phyloP scores from a whole-genome alignment of 2,888 invertebrate species.

The Mythimna loreyi region DNA sequence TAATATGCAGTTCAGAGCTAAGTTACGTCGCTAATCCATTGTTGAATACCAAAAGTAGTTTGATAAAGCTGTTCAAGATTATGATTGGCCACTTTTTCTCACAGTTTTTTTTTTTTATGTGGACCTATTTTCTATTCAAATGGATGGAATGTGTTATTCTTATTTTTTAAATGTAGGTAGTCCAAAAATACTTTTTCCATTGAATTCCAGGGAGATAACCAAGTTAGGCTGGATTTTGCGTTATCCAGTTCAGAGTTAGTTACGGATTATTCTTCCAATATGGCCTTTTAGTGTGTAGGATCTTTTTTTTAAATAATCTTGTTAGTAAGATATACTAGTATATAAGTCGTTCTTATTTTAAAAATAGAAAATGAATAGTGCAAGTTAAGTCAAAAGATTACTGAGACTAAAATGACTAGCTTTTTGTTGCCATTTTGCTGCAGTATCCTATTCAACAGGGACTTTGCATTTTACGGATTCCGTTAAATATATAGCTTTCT shows the following conservation, averaged over 20 bases:
- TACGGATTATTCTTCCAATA: no score
- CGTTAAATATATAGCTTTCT: no score
- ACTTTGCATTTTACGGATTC: no score
- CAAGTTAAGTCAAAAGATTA: no score
- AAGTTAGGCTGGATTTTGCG: background rate
- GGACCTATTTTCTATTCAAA: background rate
- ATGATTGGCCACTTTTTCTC: background rate
- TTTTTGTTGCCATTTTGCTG: background rate
- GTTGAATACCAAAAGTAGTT: constrained; percentile 31
- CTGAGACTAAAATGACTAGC: background rate
- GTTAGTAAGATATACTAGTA: no score
- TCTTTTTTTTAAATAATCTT: no score
- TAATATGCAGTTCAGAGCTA: constrained; percentile 33
- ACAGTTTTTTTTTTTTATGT: background rate
- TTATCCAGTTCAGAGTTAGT: no score
- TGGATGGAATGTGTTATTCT: background rate
- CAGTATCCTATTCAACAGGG: no score
- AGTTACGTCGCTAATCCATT: constrained; percentile 40
- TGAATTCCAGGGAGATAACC: background rate
- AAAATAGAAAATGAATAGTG: no score
- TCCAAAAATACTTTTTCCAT: background rate
- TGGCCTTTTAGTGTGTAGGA: no score
- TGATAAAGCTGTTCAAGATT: constrained; percentile 6
- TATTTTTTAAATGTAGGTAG: background rate
- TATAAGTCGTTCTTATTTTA: no score